A percentile compares a stretch with the other conserved stretches of the same genome.
Conservation (phyloP, 2,888 invertebrate genomes). For the Aspidiotus destructor region DNA sequence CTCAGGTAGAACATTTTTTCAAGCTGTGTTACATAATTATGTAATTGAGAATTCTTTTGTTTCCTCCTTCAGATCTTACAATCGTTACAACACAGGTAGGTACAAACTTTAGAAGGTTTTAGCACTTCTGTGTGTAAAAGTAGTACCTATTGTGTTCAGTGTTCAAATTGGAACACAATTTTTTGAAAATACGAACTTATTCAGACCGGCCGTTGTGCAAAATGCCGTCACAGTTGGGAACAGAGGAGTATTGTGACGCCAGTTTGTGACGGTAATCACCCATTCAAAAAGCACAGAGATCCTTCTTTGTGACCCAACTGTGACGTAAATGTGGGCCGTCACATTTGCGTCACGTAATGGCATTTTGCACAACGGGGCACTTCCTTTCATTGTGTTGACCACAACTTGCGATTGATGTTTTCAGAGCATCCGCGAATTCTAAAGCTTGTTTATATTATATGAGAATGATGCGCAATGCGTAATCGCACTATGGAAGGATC, state of each 20-base stretch:
- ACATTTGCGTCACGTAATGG: no score
- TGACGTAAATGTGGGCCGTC: no score
- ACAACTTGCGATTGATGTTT: background rate
- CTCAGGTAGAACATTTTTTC: no score
- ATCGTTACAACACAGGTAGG: background rate
- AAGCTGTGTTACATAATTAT: no score
- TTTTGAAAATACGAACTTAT: background rate
- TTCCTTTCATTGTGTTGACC: background rate
- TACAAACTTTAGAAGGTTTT: background rate
- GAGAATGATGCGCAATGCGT: constrained; percentile 2
- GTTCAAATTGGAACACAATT: background rate
- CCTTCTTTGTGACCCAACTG: no score
- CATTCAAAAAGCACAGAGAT: no score
- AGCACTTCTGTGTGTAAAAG: background rate
- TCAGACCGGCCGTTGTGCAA: no score
- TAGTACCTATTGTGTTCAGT: background rate
- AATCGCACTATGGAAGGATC: background rate
- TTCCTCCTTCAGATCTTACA: background rate
- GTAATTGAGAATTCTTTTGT: background rate
- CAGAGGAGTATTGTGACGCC: no score
- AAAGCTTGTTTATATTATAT: background rate
- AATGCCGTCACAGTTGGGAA: no score
- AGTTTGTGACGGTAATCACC: no score
- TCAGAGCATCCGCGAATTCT: background rate
- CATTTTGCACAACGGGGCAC: no score